A percentile compares a stretch with the other conserved stretches of the same genome.
These are phyloP conservation scores for Hoplostethus atlanticus DNA, from an alignment of 2,797 vertebrate species.

Conservation along the genomic window DNA sequence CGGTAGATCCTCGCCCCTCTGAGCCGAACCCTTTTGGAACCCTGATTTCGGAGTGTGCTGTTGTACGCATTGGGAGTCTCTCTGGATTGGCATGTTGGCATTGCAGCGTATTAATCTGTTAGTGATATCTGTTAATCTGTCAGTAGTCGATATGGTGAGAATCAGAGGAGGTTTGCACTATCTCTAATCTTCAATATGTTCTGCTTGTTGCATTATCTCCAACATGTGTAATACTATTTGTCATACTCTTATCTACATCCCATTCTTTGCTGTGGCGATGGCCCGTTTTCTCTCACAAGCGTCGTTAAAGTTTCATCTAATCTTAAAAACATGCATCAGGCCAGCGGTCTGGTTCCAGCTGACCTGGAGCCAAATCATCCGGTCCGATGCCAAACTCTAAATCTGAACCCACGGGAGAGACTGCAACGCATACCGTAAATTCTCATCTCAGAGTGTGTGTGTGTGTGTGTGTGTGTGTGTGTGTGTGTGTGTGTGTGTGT, in stretches of 20 bases:
- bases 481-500: conserved; percentile 1
- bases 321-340: not conserved
- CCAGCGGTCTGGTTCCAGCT: not conserved
- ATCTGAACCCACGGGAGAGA: conserved; percentile 6
- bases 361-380: conserved; percentile 15
- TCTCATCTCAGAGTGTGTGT: conserved; percentile 22
- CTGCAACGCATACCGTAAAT: conserved; percentile 30
- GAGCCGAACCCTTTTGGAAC: too few relatives aligned
- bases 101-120: too few relatives aligned
- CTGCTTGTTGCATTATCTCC: not conserved
- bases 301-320: conserved; percentile 10
- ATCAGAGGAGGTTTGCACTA: too few relatives aligned
- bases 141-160: too few relatives aligned
- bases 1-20: too few relatives aligned
- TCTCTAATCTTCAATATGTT: too few relatives aligned
- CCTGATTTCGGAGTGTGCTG: too few relatives aligned
- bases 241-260: not conserved
- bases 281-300: not conserved
- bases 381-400: not conserved
- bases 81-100: too few relatives aligned
- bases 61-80: too few relatives aligned
- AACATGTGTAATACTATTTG: not conserved
- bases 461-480: conserved; percentile 3
- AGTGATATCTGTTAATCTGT: too few relatives aligned
- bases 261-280: not conserved